Conservation (phyloP, 2,113 vertebrate genomes). For the Eulemur rufifrons region DNA sequence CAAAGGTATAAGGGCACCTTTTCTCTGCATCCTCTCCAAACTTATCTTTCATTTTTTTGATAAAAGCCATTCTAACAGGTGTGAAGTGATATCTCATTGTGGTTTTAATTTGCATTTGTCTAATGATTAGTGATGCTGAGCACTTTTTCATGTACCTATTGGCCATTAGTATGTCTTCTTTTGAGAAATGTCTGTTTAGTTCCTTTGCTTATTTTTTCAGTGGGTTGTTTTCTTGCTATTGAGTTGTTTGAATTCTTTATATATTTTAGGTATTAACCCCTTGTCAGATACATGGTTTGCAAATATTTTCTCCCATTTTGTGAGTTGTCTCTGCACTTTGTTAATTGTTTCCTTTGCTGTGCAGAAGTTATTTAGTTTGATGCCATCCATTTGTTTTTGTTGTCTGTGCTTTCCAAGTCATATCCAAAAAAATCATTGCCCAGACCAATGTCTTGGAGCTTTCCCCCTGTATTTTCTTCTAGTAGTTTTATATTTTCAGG, state of each 20-base stretch:
- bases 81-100: neutral
- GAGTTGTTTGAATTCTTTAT: neutral
- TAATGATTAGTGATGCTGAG: neutral
- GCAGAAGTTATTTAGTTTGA: neutral
- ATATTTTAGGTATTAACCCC: neutral
- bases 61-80: neutral
- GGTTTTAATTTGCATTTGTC: neutral
- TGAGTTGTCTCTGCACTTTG: neutral
- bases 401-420: neutral
- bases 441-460: neutral
- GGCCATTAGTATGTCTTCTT: neutral
- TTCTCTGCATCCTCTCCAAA: neutral
- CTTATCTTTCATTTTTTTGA: neutral
- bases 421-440: neutral
- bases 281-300: neutral
- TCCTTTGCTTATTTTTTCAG: neutral
- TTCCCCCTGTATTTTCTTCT: neutral
- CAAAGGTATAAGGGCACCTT: neutral
- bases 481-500: neutral
- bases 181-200: neutral
- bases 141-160: neutral
- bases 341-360: neutral
- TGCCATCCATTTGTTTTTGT: neutral
- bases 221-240: neutral
- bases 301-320: neutral